These are phyloP conservation scores for Protaetia brevitarsis DNA, from an alignment of 1,140 invertebrate species.

Conservation along the genomic window DNA sequence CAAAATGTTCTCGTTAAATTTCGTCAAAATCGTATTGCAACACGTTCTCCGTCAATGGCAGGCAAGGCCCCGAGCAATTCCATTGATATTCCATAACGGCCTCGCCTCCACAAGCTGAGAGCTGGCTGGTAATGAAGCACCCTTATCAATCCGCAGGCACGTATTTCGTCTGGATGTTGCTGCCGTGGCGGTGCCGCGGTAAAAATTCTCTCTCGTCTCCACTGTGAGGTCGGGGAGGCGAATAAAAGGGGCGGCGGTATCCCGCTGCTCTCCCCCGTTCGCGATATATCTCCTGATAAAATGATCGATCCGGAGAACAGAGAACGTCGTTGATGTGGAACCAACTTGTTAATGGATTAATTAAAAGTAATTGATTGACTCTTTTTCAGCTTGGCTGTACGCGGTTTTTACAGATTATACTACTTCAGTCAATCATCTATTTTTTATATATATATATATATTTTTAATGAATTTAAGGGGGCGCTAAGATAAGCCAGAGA, in stretches of 20 bases:
- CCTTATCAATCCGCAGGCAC: slow-evolving; percentile 2
- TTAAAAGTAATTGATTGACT: slow-evolving; percentile 8
- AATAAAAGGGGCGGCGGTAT: too few relatives aligned
- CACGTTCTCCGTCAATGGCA: slow-evolving; percentile 2
- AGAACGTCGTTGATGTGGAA: neutral
- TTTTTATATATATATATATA: too few relatives aligned
- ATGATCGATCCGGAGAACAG: slow-evolving; percentile 1
- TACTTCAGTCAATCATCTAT: too few relatives aligned
- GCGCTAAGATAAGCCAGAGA: too few relatives aligned
- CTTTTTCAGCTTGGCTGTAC: slow-evolving; percentile 6
- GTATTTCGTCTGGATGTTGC: neutral
- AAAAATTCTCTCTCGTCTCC: neutral
- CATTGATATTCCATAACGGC: slow-evolving; percentile 8
- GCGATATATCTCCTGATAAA: neutral
- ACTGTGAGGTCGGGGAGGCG: neutral
- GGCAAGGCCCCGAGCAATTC: neutral
- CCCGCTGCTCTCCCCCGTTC: neutral
- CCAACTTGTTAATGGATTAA: slow-evolving; percentile 15
- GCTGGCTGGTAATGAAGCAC: neutral
- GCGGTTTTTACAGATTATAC: neutral
- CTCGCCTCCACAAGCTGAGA: neutral
- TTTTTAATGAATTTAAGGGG: too few relatives aligned
- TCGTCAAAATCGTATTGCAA: slow-evolving; percentile 1
- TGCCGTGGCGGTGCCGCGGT: neutral
- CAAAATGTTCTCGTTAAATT: slow-evolving; percentile 1